Evolutionary conservation across 2,113 vertebrate genomes (phyloP), one percentile per base, ranked within the genome.

Genomic region (Sula dactylatra): DNA sequence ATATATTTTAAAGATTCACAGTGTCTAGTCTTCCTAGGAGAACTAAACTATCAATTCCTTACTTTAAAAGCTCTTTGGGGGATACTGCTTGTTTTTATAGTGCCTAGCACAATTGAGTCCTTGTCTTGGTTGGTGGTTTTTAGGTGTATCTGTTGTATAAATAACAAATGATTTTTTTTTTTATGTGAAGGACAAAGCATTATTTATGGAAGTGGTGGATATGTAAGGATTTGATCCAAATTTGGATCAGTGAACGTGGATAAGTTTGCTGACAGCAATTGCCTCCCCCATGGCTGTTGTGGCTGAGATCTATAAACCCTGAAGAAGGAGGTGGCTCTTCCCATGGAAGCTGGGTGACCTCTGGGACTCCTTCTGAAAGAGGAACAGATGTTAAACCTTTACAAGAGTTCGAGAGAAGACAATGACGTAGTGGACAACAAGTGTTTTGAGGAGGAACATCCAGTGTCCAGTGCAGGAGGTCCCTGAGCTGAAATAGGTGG

Each of bases 361-460:
- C 56, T 36, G 65, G 26, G 52, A 58, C 13, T 59, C 21, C 54
- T 78, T 6, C 67, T 34, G 19, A n/a, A 62, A 67, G 36, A 87
- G 45, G 55, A 70, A 38, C 2, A 31, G 18, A 34, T 58, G 14
- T 34, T 79, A 58, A 71, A 64, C 4, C 42, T 58, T 62, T n/a
- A 54, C 32, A 19, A 20, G 34, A 10, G 36, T n/a, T 83, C 40
- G 36, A 49, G 55, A 61, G 17, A 84, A 73, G 36, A 44, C 4
- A n/a, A 31, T 10, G 26, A 38, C 1, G 0, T 29, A 3, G 7
- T 73, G 38, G 58, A 38, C 2, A 4, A 90, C 49, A 76, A 79
- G 5, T 4, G 5, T 82, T 93, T 82, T 70, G 73, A 79, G n/a
- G 26, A 58, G 25, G 24, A 92, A 64, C 11, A 64, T 16, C 9